Base-by-base conservation (phyloP, 2,888 invertebrate species). In the Trichogramma dendrolimi region DNA sequence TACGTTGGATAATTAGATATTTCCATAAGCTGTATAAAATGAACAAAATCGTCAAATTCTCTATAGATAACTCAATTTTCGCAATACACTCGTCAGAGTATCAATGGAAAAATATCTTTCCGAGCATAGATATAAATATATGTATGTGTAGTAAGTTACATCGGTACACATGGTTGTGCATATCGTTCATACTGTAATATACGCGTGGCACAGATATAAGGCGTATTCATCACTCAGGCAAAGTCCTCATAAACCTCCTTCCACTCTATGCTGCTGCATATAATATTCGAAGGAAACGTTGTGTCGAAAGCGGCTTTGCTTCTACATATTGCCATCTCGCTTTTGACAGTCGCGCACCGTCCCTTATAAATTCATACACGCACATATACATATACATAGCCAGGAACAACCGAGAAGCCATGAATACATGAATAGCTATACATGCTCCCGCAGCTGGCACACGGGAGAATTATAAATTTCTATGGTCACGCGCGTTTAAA, bases 381-480 rank as follows among this genome's bases (percentile, higher is more conserved):
- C 14, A 14, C 14, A 14, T 14, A 14, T 14, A 14, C 14, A 14
- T 14, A 14, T 14, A 14, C 1, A 2, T 14, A 14, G 14, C 14
- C 14, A 2, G 14, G 14, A 14, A 14, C 14, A 14, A 14, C 14
- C 14, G 14, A 14, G 14, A 14, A 14, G 14, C 14, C 14, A 14
- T 14, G 14, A 14, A 14, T 14, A 14, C 14, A 14, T 14, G 14
- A 14, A 14, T 14, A 14, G 14, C 14, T 14, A 14, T 14, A 14
- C 14, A 14, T 14, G 14, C 14, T 14, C 14, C 14, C 14, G 14
- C 14, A 14, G 14, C 14, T 14, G 14, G 14, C 14, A 59, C 59
- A 59, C 47, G 52, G 54, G 53, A 54, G 59, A 54, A 59, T 59
- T 48, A 54, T 42, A 47, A 59, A 48, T 14, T 46, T 46, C 53